Percentiles rank a stretch among this genome's conserved stretches.
Evolutionary conservation across 2,888 invertebrate species (phyloP).

Genomic region (Mesochorus sp.): DNA sequence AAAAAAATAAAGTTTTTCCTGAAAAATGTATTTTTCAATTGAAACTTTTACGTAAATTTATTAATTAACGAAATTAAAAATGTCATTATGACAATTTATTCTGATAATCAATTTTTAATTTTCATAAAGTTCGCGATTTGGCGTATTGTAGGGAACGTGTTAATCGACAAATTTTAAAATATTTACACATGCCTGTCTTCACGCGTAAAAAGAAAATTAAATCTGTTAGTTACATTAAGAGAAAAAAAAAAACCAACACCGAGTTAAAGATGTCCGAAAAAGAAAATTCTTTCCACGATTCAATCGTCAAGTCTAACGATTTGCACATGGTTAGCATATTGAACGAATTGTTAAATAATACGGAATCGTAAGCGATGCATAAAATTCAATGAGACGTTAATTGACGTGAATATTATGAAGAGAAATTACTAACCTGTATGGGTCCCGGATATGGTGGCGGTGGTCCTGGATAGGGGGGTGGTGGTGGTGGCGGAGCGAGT

Average conservation of each 20-base stretch:
- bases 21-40: too few relatives aligned
- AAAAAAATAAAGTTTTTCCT: too few relatives aligned
- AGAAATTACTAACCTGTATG: slow-evolving; percentile 77
- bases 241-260: slow-evolving; percentile 55
- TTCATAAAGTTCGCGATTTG: not conserved
- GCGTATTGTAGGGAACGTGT: slow-evolving; percentile 55
- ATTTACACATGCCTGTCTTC: slow-evolving; percentile 47
- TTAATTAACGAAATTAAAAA: not conserved
- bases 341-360: slow-evolving; percentile 69
- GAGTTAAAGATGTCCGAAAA: slow-evolving; percentile 34
- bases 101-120: not conserved
- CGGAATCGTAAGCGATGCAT: slow-evolving; percentile 79
- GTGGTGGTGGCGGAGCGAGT: slow-evolving; percentile 84
- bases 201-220: slow-evolving; percentile 33
- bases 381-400: slow-evolving; percentile 76
- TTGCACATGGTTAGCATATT: slow-evolving; percentile 28
- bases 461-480: slow-evolving; percentile 89
- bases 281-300: not conserved
- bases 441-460: slow-evolving; percentile 88
- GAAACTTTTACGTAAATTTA: too few relatives aligned
- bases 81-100: not conserved
- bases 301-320: slow-evolving; percentile 18
- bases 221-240: slow-evolving; percentile 46
- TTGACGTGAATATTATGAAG: slow-evolving; percentile 39
- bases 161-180: slow-evolving; percentile 49